phyloP scores from a whole-genome alignment of 2,113 vertebrate genomes.

The Chitala chitala region DNA sequence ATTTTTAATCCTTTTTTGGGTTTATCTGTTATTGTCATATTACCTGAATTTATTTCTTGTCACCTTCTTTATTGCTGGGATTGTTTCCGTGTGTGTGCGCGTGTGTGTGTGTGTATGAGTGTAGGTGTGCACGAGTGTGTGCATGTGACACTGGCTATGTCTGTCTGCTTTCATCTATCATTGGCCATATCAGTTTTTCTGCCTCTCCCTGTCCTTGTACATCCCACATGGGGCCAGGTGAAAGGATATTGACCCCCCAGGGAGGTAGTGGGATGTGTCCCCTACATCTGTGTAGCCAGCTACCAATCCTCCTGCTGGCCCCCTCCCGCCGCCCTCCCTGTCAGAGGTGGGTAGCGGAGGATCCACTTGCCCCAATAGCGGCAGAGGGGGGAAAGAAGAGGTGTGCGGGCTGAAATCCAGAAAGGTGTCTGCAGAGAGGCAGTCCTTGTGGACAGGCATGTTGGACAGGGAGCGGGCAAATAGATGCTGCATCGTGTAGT shows the following conservation, averaged over 20 bases:
- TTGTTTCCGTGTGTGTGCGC: background rate
- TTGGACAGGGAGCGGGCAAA: constrained; percentile 62
- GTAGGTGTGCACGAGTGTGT: background rate
- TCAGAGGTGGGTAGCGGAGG: constrained; percentile 39
- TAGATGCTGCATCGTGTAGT: constrained; percentile 72
- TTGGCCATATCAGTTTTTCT: background rate
- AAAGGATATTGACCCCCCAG: constrained; percentile 67
- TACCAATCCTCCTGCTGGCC: constrained; percentile 38
- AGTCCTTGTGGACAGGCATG: constrained; percentile 58
- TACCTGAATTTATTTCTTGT: no score
- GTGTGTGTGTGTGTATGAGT: background rate
- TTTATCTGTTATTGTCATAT: no score
- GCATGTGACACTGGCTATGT: background rate
- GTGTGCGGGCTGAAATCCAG: constrained; percentile 57
- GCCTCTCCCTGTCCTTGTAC: background rate
- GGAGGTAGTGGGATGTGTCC: constrained; percentile 58
- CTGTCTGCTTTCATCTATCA: background rate
- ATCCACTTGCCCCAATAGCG: constrained; percentile 57
- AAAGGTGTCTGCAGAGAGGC: constrained; percentile 54
- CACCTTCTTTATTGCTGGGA: background rate
- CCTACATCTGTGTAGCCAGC: constrained; percentile 54
- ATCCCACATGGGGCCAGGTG: background rate
- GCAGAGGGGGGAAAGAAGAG: constrained; percentile 53
- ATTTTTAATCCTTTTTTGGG: no score
- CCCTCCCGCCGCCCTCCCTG: constrained; percentile 57